Conservation (phyloP, 2,888 invertebrate genomes). For the Lasioglossum figueresi region DNA sequence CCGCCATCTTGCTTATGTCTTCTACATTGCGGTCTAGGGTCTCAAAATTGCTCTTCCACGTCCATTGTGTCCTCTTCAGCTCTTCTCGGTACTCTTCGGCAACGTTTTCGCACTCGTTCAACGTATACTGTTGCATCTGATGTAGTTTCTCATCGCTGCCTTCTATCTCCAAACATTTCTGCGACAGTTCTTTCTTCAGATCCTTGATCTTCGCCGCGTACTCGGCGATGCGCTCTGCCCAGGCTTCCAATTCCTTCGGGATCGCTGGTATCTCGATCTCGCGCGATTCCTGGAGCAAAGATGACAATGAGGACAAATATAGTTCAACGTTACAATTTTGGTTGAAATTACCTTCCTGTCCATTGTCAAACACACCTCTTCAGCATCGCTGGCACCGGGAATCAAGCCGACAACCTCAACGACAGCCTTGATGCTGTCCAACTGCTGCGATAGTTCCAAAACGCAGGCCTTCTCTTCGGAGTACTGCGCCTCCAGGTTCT, state of each 20-base stretch:
- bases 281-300: background rate
- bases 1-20: background rate
- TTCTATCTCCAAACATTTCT: background rate
- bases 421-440: constrained; percentile 32
- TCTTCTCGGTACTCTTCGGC: background rate
- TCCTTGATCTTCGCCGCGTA: constrained; percentile 70
- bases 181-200: constrained; percentile 63
- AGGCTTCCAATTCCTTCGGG: constrained; percentile 65
- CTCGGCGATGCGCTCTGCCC: constrained; percentile 60
- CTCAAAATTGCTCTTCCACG: background rate
- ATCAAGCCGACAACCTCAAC: background rate
- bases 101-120: background rate
- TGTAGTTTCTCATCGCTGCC: background rate
- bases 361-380: background rate
- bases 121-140: background rate
- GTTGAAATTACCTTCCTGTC: background rate
- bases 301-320: background rate
- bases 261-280: constrained; percentile 68
- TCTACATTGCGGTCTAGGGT: background rate
- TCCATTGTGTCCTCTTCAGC: background rate
- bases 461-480: constrained; percentile 60
- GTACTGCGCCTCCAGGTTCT: constrained; percentile 44
- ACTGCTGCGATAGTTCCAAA: constrained; percentile 67
- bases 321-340: background rate
- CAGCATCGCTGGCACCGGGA: background rate